Evolutionary conservation across 2,113 vertebrate genomes (phyloP), one percentile per base, ranked within the genome.

Genomic region (Burhinus oedicnemus): DNA sequence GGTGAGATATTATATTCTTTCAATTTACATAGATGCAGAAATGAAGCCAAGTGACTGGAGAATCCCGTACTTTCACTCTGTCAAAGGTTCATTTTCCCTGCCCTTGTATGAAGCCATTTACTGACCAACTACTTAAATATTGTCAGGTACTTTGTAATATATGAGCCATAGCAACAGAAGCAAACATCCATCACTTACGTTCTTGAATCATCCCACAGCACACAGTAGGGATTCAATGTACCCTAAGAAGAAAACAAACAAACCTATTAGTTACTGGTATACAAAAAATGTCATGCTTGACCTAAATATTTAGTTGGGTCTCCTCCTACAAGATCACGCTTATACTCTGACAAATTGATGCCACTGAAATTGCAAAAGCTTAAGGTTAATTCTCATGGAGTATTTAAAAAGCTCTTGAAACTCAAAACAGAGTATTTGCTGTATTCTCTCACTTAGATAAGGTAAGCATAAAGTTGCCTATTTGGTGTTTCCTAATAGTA

Each of bases 221-320:
- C 99, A 96, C 99, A 99, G 97, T 99, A 99, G 38, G 99, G 99
- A 95, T 99, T 99, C 98, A 99, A 95, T 54, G 99, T 99, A 80
- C 99, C 99, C 99, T 99, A 97, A 92, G 98, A 93, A 97, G 94
- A 94, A 98, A 97, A 45, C 36, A 96, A 66, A 97, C 38, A 94
- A 92, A 90, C 4, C 13, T 51, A 57, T 96, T 87, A 84, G 74
- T 95, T 84, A 72, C 8, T 34, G 0, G 0, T 45, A 87, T 38
- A 66, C 22, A 42, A 77, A 89, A 65, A 54, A 21, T 44, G 32
- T 45, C 36, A 27, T 27, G 21, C 16, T 65, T 80, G 30, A 83
- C 36, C 20, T 66, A 61, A 83, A 75, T 19, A 45, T 58, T 61
- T 55, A 34, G 76, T 30, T 86, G 22, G 7, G 9, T 70, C 18